Conservation (phyloP, 1,140 invertebrate species). For the Condylostylus longicornis region DNA sequence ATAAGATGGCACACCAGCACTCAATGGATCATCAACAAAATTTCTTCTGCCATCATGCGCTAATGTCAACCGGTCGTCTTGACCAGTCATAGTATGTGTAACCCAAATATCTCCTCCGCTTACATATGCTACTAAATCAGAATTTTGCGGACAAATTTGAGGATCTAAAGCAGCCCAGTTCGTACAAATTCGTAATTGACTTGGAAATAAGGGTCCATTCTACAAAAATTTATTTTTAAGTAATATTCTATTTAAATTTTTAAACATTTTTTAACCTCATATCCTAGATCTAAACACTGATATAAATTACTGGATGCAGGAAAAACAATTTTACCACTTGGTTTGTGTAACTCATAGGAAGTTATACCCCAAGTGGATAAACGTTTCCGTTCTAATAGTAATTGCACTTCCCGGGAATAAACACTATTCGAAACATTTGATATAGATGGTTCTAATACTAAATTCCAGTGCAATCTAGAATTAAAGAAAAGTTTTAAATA, state of each 20-base stretch:
- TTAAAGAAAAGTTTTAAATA: background rate
- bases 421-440: constrained; percentile 42
- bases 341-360: constrained; percentile 73
- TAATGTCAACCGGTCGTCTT: constrained; percentile 59
- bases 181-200: constrained; percentile 49
- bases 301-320: constrained; percentile 74
- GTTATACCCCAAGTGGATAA: constrained; percentile 86
- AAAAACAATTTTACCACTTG: constrained; percentile 74
- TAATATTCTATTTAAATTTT: background rate
- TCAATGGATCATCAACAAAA: constrained; percentile 67
- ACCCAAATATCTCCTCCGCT: constrained; percentile 83
- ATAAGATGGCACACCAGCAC: constrained; percentile 87
- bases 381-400: constrained; percentile 79
- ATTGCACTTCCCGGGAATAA: constrained; percentile 70
- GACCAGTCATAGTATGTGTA: constrained; percentile 58
- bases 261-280: constrained; percentile 36
- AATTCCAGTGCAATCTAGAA: constrained; percentile 48
- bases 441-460: constrained; percentile 56
- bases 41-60: constrained; percentile 55
- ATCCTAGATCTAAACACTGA: constrained; percentile 58
- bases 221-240: constrained; percentile 27
- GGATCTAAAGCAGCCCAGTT: constrained; percentile 63
- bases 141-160: constrained; percentile 78
- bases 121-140: constrained; percentile 78
- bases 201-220: constrained; percentile 51